Evolutionary conservation across 2,113 vertebrate genomes (phyloP).

Genomic region (Argyrosomus japonicus): DNA sequence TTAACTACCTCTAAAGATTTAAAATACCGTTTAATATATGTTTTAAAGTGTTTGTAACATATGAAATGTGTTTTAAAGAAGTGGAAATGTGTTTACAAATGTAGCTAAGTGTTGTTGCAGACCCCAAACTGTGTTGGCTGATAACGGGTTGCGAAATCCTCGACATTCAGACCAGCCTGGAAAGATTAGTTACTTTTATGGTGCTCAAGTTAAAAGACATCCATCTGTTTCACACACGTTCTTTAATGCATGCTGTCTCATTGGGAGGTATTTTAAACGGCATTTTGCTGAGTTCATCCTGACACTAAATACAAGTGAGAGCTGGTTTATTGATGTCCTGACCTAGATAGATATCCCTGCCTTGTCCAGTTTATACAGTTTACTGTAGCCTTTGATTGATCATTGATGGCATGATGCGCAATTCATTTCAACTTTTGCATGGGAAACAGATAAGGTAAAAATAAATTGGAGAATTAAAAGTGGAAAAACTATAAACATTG

Average conservation of each 20-base stretch:
- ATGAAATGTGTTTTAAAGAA: background rate
- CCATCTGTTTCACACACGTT: rapidly evolving
- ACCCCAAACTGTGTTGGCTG: background rate
- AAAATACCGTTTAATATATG: background rate
- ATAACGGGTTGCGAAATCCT: slow-evolving; percentile 24
- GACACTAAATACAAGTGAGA: background rate
- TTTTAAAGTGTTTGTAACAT: too few species aligned
- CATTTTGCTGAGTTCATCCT: background rate
- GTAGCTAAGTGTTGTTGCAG: background rate
- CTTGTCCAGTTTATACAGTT: too few species aligned
- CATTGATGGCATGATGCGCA: too few species aligned
- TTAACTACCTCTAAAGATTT: rapidly evolving
- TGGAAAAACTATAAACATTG: too few species aligned
- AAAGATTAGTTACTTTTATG: background rate
- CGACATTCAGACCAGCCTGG: background rate
- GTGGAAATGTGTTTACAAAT: background rate
- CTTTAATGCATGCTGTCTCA: background rate
- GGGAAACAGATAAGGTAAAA: too few species aligned
- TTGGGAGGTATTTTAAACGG: background rate
- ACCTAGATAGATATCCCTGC: slow-evolving; percentile 20
- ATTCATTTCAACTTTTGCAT: too few species aligned
- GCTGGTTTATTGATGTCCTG: slow-evolving; percentile 22
- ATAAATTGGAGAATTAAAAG: too few species aligned
- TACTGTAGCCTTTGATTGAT: background rate
- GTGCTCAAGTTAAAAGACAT: background rate